Evolutionary conservation across 2,113 vertebrate species (phyloP).

Genomic region (Nycticorax nycticorax): DNA sequence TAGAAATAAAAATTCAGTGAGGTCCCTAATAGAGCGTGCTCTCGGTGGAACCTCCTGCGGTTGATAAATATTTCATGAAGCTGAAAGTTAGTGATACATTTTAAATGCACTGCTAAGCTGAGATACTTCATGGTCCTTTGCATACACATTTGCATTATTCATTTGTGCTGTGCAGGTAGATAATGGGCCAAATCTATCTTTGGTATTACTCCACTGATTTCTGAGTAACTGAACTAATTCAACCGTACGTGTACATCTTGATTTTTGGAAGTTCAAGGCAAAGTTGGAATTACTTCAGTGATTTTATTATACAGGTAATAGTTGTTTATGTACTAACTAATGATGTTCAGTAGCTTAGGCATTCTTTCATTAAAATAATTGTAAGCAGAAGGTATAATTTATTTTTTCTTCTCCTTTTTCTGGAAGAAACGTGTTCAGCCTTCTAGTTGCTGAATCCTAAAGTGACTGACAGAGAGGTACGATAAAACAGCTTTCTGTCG

Average conservation of each 20-base stretch:
- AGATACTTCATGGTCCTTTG: constrained; percentile 46
- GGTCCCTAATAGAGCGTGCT: constrained; percentile 6
- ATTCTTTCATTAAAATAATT: background rate
- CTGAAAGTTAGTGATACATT: constrained; percentile 55
- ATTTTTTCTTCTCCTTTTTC: background rate
- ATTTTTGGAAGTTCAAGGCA: constrained; percentile 1
- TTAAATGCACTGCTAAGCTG: constrained; percentile 50
- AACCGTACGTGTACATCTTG: background rate
- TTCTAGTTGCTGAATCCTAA: background rate
- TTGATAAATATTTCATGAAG: constrained; percentile 27
- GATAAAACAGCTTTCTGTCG: background rate
- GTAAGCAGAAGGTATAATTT: background rate
- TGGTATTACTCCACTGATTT: constrained; percentile 33
- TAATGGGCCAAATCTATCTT: constrained; percentile 37
- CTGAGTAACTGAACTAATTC: constrained; percentile 4
- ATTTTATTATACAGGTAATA: background rate
- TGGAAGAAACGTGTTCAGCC: background rate
- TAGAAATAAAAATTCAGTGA: constrained; percentile 22
- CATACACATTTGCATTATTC: constrained; percentile 59
- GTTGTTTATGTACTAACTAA: background rate
- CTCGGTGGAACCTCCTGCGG: background rate
- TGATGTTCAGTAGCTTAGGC: background rate
- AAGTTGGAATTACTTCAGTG: background rate
- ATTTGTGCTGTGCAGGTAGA: constrained; percentile 48
- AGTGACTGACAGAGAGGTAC: background rate